Evolutionary conservation across 1,140 invertebrate species (phyloP).

Genomic region (Drosophila fuyamai): DNA sequence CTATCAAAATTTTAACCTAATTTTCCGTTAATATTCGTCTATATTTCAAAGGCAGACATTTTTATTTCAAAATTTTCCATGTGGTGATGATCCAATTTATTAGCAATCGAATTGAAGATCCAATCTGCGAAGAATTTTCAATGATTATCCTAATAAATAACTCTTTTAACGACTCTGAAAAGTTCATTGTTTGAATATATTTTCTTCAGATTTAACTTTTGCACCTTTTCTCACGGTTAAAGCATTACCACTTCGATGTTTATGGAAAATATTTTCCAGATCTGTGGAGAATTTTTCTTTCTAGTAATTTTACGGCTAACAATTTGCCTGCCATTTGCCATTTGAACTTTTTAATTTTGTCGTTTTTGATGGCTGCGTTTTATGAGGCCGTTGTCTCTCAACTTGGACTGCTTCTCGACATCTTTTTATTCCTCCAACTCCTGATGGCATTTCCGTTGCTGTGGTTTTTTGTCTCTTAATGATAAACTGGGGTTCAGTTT

Average conservation of each 20-base stretch:
- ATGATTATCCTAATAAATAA: constrained; percentile 18
- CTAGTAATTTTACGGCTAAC: constrained; percentile 49
- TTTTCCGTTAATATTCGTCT: background rate
- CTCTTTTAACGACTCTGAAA: constrained; percentile 10
- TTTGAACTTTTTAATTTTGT: constrained; percentile 82
- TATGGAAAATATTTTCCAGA: background rate
- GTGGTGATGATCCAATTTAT: constrained; percentile 5
- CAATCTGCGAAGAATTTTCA: background rate
- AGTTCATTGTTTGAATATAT: constrained; percentile 5
- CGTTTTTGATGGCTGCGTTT: constrained; percentile 79
- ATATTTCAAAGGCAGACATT: constrained; percentile 3
- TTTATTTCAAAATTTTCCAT: constrained; percentile 22
- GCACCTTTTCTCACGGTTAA: background rate
- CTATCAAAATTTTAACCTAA: background rate
- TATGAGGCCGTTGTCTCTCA: constrained; percentile 74
- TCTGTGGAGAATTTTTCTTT: constrained; percentile 11
- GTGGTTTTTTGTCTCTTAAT: constrained; percentile 65
- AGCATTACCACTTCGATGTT: constrained; percentile 29
- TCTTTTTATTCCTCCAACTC: constrained; percentile 27
- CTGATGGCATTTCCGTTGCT: constrained; percentile 58
- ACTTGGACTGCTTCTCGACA: constrained; percentile 50
- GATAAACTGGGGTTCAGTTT: constrained; percentile 73
- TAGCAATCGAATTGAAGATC: constrained; percentile 9
- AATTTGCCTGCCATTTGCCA: constrained; percentile 76
- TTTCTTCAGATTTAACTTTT: background rate